phyloP scores from a whole-genome alignment of 1,140 invertebrate genomes.

The Drosophila funebris region DNA sequence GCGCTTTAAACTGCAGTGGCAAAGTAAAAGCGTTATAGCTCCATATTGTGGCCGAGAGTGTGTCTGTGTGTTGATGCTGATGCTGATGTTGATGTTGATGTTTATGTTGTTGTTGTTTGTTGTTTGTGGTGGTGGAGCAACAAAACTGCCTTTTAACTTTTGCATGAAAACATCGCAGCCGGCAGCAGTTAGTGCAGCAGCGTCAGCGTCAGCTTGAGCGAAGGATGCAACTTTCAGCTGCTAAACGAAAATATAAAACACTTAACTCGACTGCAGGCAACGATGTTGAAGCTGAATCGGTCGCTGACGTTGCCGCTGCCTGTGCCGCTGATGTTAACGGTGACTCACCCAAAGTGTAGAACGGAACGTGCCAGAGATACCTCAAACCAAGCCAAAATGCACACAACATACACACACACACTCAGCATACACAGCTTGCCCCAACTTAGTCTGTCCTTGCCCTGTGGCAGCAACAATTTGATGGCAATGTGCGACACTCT shows the following conservation, averaged over 20 bases:
- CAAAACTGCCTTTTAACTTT: constrained; percentile 73
- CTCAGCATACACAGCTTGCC: constrained; percentile 10
- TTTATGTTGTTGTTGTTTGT: constrained; percentile 3
- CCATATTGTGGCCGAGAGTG: constrained; percentile 16
- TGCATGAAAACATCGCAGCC: constrained; percentile 71
- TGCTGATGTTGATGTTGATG: too few species aligned
- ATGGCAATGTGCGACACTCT: constrained; percentile 40
- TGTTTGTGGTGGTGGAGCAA: constrained; percentile 32
- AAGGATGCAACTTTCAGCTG: constrained; percentile 80
- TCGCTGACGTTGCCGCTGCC: neutral
- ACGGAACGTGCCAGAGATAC: constrained; percentile 33
- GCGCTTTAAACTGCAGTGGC: constrained; percentile 63
- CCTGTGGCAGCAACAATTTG: constrained; percentile 60
- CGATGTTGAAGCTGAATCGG: constrained; percentile 16
- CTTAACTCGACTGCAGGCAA: constrained; percentile 72
- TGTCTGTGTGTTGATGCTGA: too few species aligned
- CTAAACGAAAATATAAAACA: constrained; percentile 83
- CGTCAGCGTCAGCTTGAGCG: constrained; percentile 7
- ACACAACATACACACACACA: constrained; percentile 34
- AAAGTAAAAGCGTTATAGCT: constrained; percentile 41
- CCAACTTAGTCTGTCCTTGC: constrained; percentile 22
- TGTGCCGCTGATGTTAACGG: neutral
- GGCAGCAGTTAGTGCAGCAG: constrained; percentile 58
- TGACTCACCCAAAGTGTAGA: constrained; percentile 40
- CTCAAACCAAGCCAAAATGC: constrained; percentile 34